Evolutionary conservation across 2,888 invertebrate genomes (phyloP).

Genomic region (Tenodera sinensis): DNA sequence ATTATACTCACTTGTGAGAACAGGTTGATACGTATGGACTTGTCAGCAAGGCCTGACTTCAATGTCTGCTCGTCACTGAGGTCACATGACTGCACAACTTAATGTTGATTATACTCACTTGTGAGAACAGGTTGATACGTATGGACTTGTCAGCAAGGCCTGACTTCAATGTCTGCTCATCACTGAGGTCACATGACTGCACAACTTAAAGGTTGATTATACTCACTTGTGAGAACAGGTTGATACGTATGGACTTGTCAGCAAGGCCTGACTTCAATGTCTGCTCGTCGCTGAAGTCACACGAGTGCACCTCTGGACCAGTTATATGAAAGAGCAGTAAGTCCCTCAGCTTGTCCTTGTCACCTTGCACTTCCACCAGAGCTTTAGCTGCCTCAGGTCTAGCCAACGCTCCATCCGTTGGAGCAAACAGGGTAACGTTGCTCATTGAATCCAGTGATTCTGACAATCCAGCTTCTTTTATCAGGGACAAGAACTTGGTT

Average conservation of each 20-base stretch:
- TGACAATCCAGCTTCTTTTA: constrained; percentile 44
- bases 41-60: constrained; percentile 48
- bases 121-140: constrained; percentile 58
- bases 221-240: constrained; percentile 57
- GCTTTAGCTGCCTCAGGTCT: constrained; percentile 27
- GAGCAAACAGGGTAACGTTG: constrained; percentile 51
- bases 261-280: constrained; percentile 49
- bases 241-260: constrained; percentile 53
- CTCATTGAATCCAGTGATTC: constrained; percentile 42
- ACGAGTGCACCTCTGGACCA: constrained; percentile 53
- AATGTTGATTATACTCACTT: constrained; percentile 46
- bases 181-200: constrained; percentile 53
- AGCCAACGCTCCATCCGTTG: constrained; percentile 47
- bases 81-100: constrained; percentile 53
- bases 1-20: constrained; percentile 52
- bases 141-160: constrained; percentile 49
- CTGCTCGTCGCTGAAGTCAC: constrained; percentile 54
- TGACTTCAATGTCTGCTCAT: constrained; percentile 53
- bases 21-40: constrained; percentile 56
- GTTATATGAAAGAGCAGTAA: constrained; percentile 62
- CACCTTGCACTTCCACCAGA: constrained; percentile 43
- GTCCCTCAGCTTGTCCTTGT: constrained; percentile 51
- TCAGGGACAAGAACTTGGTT: constrained; percentile 53
- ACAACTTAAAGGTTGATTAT: too few relatives aligned
- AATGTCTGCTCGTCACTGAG: constrained; percentile 53